phyloP scores from a whole-genome alignment of 2,113 vertebrate species.

The Pongo abelii region DNA sequence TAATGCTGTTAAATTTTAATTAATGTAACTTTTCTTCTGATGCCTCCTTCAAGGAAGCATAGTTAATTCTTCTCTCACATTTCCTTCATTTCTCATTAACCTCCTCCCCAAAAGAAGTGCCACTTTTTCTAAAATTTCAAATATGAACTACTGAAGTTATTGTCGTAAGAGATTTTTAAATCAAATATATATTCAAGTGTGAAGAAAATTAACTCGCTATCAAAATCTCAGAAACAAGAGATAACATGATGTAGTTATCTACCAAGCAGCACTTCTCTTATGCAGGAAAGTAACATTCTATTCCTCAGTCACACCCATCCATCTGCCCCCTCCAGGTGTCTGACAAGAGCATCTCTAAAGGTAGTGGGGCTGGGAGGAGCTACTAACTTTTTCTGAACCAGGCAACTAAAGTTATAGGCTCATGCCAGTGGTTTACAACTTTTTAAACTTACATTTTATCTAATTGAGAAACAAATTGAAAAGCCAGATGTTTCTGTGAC shows the following conservation, averaged over 20 bases:
- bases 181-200: neutral
- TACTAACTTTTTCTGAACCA: neutral
- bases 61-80: conserved; percentile 28
- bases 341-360: neutral
- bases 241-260: neutral
- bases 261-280: neutral
- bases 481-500: neutral
- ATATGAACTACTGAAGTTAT: neutral
- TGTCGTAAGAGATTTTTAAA: neutral
- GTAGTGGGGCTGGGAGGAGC: neutral
- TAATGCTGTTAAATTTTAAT: conserved; percentile 6
- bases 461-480: neutral
- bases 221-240: neutral
- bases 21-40: neutral
- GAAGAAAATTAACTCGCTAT: neutral
- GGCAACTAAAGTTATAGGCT: neutral
- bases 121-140: neutral
- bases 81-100: neutral
- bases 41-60: neutral
- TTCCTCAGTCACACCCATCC: neutral
- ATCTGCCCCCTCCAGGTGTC: neutral
- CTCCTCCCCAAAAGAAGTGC: neutral
- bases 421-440: neutral
- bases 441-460: conserved; percentile 14
- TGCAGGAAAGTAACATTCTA: neutral